Evolutionary conservation across 2,113 vertebrate genomes (phyloP), one percentile per base, ranked within the genome.

Genomic region (Gambusia holbrooki): DNA sequence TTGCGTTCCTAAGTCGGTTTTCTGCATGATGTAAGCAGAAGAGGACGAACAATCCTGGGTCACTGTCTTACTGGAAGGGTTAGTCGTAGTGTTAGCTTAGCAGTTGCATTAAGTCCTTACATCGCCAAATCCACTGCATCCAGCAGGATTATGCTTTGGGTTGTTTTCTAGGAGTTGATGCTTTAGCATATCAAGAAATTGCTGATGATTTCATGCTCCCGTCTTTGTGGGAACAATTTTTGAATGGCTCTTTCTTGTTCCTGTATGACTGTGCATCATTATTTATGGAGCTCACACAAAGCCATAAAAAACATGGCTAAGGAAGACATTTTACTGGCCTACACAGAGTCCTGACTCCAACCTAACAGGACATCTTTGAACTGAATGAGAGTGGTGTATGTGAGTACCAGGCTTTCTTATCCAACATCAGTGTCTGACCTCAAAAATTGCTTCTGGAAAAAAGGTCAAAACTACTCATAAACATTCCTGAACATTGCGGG

Each of bases 1-100:
- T 58, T 58, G 22, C 3, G 10, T 58, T 77, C 15, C 62, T 66
- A 12, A 81, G 42, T 64, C 3, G 35, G 69, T 77, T 80, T 79
- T 76, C 58, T 13, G 58, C 42, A 33, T 35, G 58, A 28, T 45
- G 35, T 42, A 33, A 71, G 60, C 22, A 63, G 25, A 51, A 60
- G 3, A 0, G 60, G 27, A 29, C 42, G 7, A 22, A n/a, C 51
- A 54, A 25, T 22, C 51, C 19, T 25, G 3, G 51, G 51, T 58
- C 51, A 58, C 51, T 58, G 51, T 58, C 51, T 25, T 58, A 7
- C 25, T 10, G 22, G 51, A n/a, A 58, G 22, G 51, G 51, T 58
- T 58, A 58, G 51, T 25, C 25, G 2, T 11, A 58, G 7, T 19
- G 25, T 58, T 19, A 19, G 5, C 5, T 58, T 3, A n/a, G 22